phyloP scores from a whole-genome alignment of 2,888 invertebrate genomes.

The Sminthurides aquaticus region DNA sequence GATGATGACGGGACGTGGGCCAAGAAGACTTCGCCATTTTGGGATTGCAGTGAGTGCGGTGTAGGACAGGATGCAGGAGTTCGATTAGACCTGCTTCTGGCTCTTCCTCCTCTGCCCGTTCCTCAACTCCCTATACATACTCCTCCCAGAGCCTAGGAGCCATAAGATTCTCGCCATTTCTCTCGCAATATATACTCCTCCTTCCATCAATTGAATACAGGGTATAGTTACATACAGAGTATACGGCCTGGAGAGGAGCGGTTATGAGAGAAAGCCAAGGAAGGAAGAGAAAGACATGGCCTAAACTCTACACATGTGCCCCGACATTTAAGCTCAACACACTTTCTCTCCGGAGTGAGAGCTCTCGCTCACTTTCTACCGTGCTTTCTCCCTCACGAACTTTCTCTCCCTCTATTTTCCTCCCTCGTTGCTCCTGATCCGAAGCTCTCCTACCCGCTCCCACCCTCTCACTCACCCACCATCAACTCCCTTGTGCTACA shows the following conservation, averaged over 20 bases:
- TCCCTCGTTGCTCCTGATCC: neutral
- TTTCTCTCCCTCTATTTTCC: neutral
- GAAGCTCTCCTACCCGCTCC: neutral
- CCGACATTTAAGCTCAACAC: neutral
- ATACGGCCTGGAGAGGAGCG: too few relatives aligned
- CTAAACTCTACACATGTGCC: neutral
- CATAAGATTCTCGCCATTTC: too few relatives aligned
- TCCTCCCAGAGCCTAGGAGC: neutral
- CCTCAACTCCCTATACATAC: neutral
- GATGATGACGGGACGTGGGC: constrained; percentile 33
- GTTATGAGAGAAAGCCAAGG: too few relatives aligned
- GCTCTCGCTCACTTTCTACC: too few relatives aligned
- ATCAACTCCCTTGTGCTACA: neutral
- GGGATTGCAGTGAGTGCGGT: constrained; percentile 43
- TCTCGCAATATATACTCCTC: neutral
- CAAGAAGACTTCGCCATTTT: constrained; percentile 42
- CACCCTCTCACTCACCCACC: neutral
- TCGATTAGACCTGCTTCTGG: constrained; percentile 29
- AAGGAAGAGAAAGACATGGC: too few relatives aligned
- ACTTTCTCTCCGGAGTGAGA: neutral
- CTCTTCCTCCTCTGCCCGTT: neutral
- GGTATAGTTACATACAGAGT: too few relatives aligned
- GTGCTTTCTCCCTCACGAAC: too few relatives aligned
- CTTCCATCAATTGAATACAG: neutral
- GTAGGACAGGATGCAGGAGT: constrained; percentile 44